Evolutionary conservation across 2,888 invertebrate genomes (phyloP).

Genomic region (Drosophila putrida): DNA sequence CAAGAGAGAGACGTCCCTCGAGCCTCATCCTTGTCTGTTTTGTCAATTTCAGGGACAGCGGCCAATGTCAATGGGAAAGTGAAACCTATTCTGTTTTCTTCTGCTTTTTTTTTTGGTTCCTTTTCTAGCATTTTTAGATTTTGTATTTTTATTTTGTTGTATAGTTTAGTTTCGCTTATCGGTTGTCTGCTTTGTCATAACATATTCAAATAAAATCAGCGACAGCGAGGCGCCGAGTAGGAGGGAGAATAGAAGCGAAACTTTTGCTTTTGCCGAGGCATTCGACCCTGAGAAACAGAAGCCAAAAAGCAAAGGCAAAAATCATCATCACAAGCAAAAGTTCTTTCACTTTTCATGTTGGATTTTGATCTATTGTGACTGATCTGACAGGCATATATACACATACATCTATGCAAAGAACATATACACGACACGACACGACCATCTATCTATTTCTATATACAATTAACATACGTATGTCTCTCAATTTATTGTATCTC

Average conservation of each 20-base stretch:
- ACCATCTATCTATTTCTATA: conserved; percentile 17
- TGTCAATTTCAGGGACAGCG: conserved; percentile 63
- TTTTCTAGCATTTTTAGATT: conserved; percentile 20
- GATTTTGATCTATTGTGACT: conserved; percentile 70
- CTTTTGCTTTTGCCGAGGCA: conserved; percentile 68
- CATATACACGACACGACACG: conserved; percentile 18
- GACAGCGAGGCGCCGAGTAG: conserved; percentile 46
- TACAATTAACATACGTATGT: conserved; percentile 35
- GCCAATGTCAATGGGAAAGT: conserved; percentile 64
- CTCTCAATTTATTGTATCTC: conserved; percentile 4
- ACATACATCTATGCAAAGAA: conserved; percentile 8
- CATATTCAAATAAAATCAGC: conserved; percentile 58
- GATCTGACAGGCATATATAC: conserved; percentile 50
- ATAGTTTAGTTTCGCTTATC: conserved; percentile 52
- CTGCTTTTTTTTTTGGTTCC: background rate
- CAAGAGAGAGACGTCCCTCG: conserved; percentile 5
- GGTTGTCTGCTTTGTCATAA: conserved; percentile 61
- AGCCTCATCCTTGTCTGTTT: conserved; percentile 39
- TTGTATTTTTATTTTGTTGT: conserved; percentile 5
- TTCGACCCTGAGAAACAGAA: conserved; percentile 62
- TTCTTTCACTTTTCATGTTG: conserved; percentile 64
- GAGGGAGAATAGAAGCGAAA: conserved; percentile 38
- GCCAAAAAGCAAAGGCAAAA: conserved; percentile 28
- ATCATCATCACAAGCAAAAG: conserved; percentile 44
- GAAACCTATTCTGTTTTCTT: conserved; percentile 48